Percentiles rank a stretch among this genome's conserved stretches.
Conservation (phyloP, 2,797 vertebrate species). For the Macropus fuliginosus region DNA sequence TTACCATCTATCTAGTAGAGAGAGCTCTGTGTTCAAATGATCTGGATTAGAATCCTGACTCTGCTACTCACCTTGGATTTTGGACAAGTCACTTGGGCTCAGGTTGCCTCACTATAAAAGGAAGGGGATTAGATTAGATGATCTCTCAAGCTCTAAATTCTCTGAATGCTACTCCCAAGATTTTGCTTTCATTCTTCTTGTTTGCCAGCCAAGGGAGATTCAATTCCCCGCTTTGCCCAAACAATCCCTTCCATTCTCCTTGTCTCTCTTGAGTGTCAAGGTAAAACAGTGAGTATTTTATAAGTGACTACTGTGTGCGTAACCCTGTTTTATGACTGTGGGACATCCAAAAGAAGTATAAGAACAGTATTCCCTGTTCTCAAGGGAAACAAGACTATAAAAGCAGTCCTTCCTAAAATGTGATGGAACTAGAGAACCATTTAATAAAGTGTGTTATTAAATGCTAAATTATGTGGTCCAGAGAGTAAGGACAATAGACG, state of each 20-base stretch:
- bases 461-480: neutral
- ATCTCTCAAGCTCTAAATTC: neutral
- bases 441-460: neutral
- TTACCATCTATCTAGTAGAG: neutral
- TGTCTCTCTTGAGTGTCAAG: neutral
- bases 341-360: neutral
- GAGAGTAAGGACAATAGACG: too few relatives aligned
- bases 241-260: neutral
- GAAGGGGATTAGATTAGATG: neutral
- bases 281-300: neutral
- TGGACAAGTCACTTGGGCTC: neutral
- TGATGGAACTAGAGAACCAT: neutral
- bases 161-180: neutral
- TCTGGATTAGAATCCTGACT: neutral
- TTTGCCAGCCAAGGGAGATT: neutral
- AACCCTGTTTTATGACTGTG: neutral
- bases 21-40: neutral
- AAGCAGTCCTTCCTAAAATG: neutral
- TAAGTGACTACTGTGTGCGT: neutral
- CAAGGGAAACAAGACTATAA: neutral
- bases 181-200: neutral
- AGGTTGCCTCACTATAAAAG: neutral
- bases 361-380: neutral
- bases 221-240: neutral
- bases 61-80: neutral